These are phyloP conservation scores for Eurytoma californica DNA, from an alignment of 2,888 invertebrate species.

Conservation along the genomic window DNA sequence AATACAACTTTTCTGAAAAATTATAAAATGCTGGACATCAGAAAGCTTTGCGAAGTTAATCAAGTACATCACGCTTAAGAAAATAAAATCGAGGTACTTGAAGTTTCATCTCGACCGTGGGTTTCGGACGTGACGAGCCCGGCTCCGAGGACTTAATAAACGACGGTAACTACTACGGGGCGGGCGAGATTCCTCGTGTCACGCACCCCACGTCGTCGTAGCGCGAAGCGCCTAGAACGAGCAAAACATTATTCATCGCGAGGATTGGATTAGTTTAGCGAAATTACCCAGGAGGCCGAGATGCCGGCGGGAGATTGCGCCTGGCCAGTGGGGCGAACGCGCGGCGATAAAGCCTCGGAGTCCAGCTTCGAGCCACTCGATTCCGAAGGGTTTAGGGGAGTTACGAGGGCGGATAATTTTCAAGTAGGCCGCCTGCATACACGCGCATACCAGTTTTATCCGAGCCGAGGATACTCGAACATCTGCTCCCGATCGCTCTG, in stretches of 20 bases:
- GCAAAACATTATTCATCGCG: constrained; percentile 65
- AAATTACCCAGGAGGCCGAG: constrained; percentile 63
- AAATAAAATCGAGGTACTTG: no score
- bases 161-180: constrained; percentile 20
- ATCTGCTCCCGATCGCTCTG: no score
- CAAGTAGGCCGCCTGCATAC: no score
- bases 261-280: constrained; percentile 64
- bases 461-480: no score
- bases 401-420: neutral
- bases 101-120: no score
- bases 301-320: constrained; percentile 54
- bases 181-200: no score
- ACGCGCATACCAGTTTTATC: no score
- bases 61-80: no score
- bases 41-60: no score
- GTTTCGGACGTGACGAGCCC: constrained; percentile 13
- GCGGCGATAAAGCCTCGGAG: neutral
- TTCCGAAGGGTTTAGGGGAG: neutral
- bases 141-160: constrained; percentile 35
- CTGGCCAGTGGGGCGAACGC: constrained; percentile 53
- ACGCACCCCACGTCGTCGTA: no score
- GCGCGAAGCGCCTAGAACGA: constrained; percentile 52
- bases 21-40: no score
- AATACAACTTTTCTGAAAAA: no score
- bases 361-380: neutral